Evolutionary conservation across 2,113 vertebrate genomes (phyloP).

Genomic region (Lamprotornis superbus): DNA sequence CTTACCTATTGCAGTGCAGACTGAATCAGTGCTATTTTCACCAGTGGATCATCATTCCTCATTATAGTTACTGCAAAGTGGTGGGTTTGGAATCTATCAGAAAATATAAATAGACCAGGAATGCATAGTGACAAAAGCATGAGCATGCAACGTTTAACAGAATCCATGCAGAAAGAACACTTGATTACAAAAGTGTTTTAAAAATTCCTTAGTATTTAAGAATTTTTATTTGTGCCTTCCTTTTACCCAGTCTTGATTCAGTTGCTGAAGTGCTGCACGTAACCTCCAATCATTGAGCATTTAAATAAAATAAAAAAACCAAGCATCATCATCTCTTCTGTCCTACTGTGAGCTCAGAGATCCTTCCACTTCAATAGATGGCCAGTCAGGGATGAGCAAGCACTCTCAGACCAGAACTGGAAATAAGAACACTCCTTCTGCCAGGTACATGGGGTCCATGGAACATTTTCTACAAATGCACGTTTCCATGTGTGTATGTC

Average conservation of each 20-base stretch:
- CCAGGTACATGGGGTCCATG: too few species aligned
- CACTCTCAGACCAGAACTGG: background rate
- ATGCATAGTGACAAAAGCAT: background rate
- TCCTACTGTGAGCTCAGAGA: background rate
- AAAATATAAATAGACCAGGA: background rate
- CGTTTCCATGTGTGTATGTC: rapidly evolving
- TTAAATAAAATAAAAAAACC: background rate
- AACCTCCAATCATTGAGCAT: background rate
- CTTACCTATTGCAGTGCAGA: background rate
- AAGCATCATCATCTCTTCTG: background rate
- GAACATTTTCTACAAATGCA: background rate
- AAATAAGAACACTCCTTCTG: background rate
- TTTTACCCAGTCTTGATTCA: background rate
- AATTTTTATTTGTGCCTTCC: background rate
- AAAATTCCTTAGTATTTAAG: background rate
- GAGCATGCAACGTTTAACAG: background rate
- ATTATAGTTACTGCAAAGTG: background rate
- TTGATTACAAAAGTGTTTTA: background rate
- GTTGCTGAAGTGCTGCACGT: background rate
- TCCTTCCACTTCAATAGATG: background rate
- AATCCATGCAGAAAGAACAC: background rate
- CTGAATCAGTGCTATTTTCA: background rate
- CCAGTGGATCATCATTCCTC: background rate
- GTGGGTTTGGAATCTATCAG: background rate
- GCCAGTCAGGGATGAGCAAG: rapidly evolving